A percentile compares a stretch with the other conserved stretches of the same genome.
phyloP scores from a whole-genome alignment of 1,140 invertebrate species.

The Dendrolimus punctatus region DNA sequence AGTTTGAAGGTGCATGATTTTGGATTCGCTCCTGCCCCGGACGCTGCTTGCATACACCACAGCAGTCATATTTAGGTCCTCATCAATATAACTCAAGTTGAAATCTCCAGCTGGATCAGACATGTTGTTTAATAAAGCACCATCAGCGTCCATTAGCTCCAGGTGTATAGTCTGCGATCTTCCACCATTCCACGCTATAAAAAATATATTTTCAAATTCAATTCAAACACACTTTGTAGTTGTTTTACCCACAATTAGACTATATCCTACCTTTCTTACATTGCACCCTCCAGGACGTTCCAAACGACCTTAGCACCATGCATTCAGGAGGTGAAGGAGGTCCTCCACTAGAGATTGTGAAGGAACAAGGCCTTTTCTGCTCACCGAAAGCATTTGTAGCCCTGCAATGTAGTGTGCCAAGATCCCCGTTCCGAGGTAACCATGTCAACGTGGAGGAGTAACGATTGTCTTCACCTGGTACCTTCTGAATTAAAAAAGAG shows the following conservation, averaged over 20 bases:
- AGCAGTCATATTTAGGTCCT: slow-evolving; percentile 36
- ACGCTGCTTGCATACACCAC: slow-evolving; percentile 36
- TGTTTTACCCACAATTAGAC: not conserved
- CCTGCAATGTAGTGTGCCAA: slow-evolving; percentile 39
- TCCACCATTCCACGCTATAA: slow-evolving; percentile 50
- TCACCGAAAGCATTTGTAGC: slow-evolving; percentile 52
- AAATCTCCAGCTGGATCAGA: slow-evolving; percentile 45
- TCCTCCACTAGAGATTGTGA: slow-evolving; percentile 31
- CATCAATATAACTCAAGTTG: slow-evolving; percentile 27
- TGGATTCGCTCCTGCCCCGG: slow-evolving; percentile 31
- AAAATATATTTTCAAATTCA: not conserved
- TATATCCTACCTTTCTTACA: slow-evolving; percentile 42
- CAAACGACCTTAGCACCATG: slow-evolving; percentile 28
- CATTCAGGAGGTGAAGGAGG: slow-evolving; percentile 39
- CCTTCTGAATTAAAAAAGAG: slow-evolving; percentile 26
- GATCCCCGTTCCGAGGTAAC: slow-evolving; percentile 36
- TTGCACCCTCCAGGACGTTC: slow-evolving; percentile 30
- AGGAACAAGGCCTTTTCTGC: slow-evolving; percentile 42
- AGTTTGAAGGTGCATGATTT: slow-evolving; percentile 31
- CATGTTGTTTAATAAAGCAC: slow-evolving; percentile 33
- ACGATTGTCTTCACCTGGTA: slow-evolving; percentile 33
- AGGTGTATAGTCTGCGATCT: slow-evolving; percentile 38
- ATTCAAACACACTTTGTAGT: not conserved
- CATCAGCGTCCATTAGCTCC: slow-evolving; percentile 28
- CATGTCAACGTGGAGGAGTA: slow-evolving; percentile 49